Conservation (phyloP, 2,888 invertebrate species). For the Lepidochitona cinerea region DNA sequence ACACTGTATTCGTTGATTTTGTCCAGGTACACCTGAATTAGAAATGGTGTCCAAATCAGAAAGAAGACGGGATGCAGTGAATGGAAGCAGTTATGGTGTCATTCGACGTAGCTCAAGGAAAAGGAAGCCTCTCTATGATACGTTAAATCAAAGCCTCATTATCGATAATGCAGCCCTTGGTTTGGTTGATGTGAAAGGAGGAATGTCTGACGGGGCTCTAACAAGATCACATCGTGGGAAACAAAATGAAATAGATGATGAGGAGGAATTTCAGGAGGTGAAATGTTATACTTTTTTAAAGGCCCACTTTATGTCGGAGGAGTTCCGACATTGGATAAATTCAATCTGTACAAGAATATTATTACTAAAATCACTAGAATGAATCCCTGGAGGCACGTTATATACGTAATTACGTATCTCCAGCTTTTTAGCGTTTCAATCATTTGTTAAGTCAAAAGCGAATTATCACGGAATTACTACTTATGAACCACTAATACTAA, state of each 20-base stretch:
- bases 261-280: not conserved
- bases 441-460: too few species aligned
- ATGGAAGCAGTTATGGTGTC: slow-evolving; percentile 25
- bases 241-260: slow-evolving; percentile 17
- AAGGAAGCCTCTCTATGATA: slow-evolving; percentile 49
- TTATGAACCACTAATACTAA: too few species aligned
- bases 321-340: too few species aligned
- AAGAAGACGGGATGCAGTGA: not conserved
- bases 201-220: slow-evolving; percentile 26
- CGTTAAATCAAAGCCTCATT: slow-evolving; percentile 53
- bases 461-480: too few species aligned
- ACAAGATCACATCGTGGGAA: slow-evolving; percentile 21
- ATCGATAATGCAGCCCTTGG: slow-evolving; percentile 1
- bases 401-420: too few species aligned
- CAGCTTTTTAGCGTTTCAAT: too few species aligned
- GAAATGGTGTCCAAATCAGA: not conserved
- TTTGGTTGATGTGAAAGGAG: slow-evolving; percentile 9
- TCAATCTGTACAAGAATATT: too few species aligned
- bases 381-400: too few species aligned
- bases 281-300: too few species aligned
- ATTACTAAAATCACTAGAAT: too few species aligned
- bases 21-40: not conserved
- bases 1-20: too few species aligned
- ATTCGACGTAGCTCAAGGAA: slow-evolving; percentile 55
- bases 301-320: too few species aligned